These are phyloP conservation scores for Periparus ater DNA, from an alignment of 2,797 vertebrate genomes.

Conservation along the genomic window DNA sequence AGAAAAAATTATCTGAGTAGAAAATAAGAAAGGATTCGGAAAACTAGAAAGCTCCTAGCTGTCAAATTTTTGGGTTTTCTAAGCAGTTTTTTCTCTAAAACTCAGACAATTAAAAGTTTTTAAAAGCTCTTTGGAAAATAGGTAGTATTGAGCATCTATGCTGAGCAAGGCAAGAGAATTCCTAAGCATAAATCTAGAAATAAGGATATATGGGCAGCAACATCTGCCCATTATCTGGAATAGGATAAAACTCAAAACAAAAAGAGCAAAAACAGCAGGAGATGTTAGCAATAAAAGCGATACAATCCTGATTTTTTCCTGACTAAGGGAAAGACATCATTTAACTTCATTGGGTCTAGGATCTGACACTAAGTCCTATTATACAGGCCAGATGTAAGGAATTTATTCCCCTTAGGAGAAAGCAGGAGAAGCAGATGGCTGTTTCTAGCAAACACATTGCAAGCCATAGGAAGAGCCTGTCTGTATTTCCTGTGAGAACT, in stretches of 20 bases:
- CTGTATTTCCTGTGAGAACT: conserved; percentile 37
- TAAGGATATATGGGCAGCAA: conserved; percentile 50
- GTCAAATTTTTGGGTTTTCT: not conserved
- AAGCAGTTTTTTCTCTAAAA: not conserved
- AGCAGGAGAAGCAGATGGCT: conserved; percentile 54
- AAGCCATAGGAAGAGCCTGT: conserved; percentile 20
- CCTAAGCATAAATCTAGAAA: conserved; percentile 48
- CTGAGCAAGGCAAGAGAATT: conserved; percentile 25
- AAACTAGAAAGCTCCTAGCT: not conserved
- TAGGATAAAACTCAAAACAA: not conserved
- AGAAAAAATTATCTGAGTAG: not conserved
- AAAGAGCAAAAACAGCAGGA: conserved; percentile 34
- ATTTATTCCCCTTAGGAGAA: conserved; percentile 56
- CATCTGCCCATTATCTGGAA: conserved; percentile 54
- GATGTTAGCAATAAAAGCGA: conserved; percentile 49
- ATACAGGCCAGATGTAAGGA: conserved; percentile 60
- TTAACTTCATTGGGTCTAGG: conserved; percentile 57
- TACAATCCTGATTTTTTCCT: conserved; percentile 46
- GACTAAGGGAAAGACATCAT: conserved; percentile 69
- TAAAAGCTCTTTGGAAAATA: not conserved
- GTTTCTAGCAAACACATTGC: conserved; percentile 45
- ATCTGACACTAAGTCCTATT: conserved; percentile 48
- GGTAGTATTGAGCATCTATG: not conserved
- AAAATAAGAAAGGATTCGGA: not conserved
- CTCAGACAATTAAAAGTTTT: conserved; percentile 38